Percentiles rank a stretch among this genome's conserved stretches.
Evolutionary conservation across 2,797 vertebrate species (phyloP).

Genomic region (Taeniopygia guttata): DNA sequence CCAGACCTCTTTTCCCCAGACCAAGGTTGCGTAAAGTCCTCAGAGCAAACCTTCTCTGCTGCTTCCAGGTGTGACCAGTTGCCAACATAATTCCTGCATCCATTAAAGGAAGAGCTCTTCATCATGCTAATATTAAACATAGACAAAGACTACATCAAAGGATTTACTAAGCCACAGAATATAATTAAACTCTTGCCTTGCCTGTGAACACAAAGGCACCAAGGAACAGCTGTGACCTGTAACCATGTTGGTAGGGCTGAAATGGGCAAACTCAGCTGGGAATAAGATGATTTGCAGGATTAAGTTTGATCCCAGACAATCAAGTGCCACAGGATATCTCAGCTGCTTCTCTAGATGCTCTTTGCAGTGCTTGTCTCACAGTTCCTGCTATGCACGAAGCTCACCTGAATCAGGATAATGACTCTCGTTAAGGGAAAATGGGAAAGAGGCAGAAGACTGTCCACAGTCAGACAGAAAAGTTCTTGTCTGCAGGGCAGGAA

Average conservation of each 20-base stretch:
- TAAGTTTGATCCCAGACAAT: not conserved
- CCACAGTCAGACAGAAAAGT: not conserved
- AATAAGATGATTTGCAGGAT: not conserved
- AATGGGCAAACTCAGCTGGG: not conserved
- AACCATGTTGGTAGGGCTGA: not conserved
- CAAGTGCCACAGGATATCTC: not conserved
- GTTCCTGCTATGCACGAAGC: not conserved
- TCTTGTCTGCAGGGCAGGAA: not conserved
- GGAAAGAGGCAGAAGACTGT: not conserved
- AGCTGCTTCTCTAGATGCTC: not conserved
- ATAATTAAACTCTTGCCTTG: not conserved
- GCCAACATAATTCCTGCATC: slow-evolving; percentile 61
- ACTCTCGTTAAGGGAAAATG: not conserved
- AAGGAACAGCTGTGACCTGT: not conserved
- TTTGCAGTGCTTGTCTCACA: not conserved
- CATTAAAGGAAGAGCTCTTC: not conserved
- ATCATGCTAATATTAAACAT: not conserved
- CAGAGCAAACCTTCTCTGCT: slow-evolving; percentile 65
- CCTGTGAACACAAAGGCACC: not conserved
- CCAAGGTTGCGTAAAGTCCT: slow-evolving; percentile 64
- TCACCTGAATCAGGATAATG: not conserved
- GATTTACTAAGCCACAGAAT: not conserved
- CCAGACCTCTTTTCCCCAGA: slow-evolving; percentile 68
- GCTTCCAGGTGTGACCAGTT: slow-evolving; percentile 69
- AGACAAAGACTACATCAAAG: not conserved